Percentiles rank a stretch among this genome's conserved stretches.
phyloP scores from a whole-genome alignment of 1,140 invertebrate genomes.

The Anoplolepis gracilipes region DNA sequence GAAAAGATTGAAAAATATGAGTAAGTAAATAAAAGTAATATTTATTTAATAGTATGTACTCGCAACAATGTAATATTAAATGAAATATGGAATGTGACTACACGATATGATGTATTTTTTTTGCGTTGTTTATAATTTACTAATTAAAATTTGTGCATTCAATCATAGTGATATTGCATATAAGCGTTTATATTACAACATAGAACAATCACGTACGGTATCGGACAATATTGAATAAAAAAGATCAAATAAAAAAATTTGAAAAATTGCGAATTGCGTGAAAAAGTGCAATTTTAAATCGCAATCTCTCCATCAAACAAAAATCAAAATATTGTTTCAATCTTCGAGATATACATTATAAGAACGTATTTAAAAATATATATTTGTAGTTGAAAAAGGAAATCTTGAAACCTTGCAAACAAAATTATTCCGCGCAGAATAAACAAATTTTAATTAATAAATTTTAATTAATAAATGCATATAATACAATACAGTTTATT shows the following conservation, averaged over 20 bases:
- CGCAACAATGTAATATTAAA: background rate
- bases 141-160: background rate
- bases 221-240: background rate
- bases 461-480: background rate
- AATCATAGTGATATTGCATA: background rate
- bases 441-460: background rate
- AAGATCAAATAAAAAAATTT: background rate
- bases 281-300: background rate
- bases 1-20: background rate
- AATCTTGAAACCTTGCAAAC: background rate
- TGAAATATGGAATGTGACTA: background rate
- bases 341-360: background rate
- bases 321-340: background rate
- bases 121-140: conserved; percentile 15
- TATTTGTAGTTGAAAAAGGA: background rate
- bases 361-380: background rate
- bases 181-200: background rate
- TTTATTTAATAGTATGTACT: conserved; percentile 9
- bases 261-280: background rate
- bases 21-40: conserved; percentile 7
- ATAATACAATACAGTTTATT: background rate
- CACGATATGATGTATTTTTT: background rate
- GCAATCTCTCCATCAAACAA: background rate
- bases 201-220: background rate
- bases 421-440: conserved; percentile 5